Base-by-base conservation (phyloP, 2,113 vertebrate species). In the Boleophthalmus pectinirostris region DNA sequence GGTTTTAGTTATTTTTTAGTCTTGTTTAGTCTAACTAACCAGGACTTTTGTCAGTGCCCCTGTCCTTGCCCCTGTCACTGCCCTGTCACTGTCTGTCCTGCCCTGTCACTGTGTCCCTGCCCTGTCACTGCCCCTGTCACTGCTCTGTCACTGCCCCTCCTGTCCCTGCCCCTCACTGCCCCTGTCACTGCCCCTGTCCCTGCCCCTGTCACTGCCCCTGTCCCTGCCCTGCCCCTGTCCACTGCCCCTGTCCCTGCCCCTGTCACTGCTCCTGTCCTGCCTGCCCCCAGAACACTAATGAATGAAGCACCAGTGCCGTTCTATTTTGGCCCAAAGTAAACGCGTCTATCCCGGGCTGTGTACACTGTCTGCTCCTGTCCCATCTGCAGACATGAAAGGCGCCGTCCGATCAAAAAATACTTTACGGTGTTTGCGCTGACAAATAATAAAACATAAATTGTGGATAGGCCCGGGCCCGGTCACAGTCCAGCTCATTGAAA, bases 401-500 rank as follows among this genome's bases (percentile, higher is more conserved):
- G 5, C 80, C 11, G 72, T 77, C 45, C 24, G 58, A 71, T 56
- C 84, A 82, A 86, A 86, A 89, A 90, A 89, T 91, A 89, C 85
- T 91, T 93, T 89, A 90, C 68, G 79, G 80, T 90, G 81, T 92
- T 91, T 89, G 81, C 89, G 51, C 84, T 69, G 79, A 70, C 86
- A 91, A 92, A 92, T 92, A 92, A 92, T 90, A 90, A 90, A 90
- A 85, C 85, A 76, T 75, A 84, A 89, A 90, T 89, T 82, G 87
- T 88, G 84, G 86, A 88, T 89, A 25, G 88, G 84, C 85, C 80
- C 38, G 10, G 74, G 82, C 60, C 82, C 72, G 80, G 83, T 89
- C 5, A 88, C 82, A 89, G 91, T 86, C 84, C 89, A 76, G 77
- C 81, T 90, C 90, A 90, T 92, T 92, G 87, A 92, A 89, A 85